phyloP scores from a whole-genome alignment of 2,113 vertebrate species.

The Rhinolophus sinicus region DNA sequence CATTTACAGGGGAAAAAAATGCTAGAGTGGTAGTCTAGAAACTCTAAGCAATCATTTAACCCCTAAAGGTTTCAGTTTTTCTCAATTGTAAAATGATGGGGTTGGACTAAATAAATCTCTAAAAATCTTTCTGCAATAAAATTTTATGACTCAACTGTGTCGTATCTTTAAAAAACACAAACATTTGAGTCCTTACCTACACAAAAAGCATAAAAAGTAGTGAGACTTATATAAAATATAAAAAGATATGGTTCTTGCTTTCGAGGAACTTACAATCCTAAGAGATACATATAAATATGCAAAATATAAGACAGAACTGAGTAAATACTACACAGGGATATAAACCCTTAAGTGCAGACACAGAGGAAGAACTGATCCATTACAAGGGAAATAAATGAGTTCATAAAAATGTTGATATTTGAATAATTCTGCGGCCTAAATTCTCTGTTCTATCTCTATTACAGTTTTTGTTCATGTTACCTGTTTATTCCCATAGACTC shows the following conservation, averaged over 20 bases:
- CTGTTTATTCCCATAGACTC: not conserved
- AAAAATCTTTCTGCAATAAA: conserved; percentile 44
- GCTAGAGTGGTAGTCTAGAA: not conserved
- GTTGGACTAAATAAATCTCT: conserved; percentile 17
- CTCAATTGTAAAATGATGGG: not conserved
- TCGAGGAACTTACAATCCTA: conserved; percentile 37
- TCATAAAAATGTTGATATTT: conserved; percentile 17
- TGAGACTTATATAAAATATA: conserved; percentile 15
- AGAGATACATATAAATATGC: not conserved
- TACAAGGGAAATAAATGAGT: not conserved
- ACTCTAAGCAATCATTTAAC: not conserved
- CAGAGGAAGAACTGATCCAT: not conserved
- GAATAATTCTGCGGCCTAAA: not conserved
- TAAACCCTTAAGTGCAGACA: not conserved
- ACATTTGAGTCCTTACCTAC: conserved; percentile 9
- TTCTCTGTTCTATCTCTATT: not conserved
- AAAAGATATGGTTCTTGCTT: not conserved
- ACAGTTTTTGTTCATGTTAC: not conserved
- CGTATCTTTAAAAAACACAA: not conserved
- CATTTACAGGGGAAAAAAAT: not conserved
- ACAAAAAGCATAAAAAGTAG: conserved; percentile 15
- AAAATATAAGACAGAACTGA: not conserved
- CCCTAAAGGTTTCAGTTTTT: conserved; percentile 8
- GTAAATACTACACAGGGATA: conserved; percentile 1
- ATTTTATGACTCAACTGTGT: not conserved